These are phyloP conservation scores for Lasioglossum zephyrum DNA, from an alignment of 2,888 invertebrate species.

Conservation along the genomic window DNA sequence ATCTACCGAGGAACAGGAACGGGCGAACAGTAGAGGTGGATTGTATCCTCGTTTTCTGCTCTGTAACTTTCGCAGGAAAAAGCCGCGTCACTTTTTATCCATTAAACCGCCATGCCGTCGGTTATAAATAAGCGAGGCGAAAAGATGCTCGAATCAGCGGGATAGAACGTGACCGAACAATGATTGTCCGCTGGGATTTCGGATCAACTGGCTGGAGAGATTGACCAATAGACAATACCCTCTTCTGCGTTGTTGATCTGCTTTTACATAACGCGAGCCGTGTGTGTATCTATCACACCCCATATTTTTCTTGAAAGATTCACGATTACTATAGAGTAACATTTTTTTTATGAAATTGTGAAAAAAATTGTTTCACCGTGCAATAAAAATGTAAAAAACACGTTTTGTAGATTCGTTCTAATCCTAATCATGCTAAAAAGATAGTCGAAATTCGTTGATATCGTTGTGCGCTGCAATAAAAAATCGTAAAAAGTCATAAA, in stretches of 20 bases:
- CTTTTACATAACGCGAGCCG: constrained; percentile 27
- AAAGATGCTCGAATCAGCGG: constrained; percentile 72
- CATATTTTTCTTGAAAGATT: constrained; percentile 32
- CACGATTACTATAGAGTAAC: neutral
- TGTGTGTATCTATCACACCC: neutral
- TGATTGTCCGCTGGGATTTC: constrained; percentile 71
- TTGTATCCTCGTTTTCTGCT: neutral
- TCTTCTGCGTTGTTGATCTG: constrained; percentile 18
- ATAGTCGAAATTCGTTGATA: too few species aligned
- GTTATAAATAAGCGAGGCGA: constrained; percentile 55
- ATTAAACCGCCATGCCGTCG: constrained; percentile 23
- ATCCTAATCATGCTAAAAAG: too few species aligned
- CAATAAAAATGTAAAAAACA: too few species aligned
- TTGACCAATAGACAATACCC: constrained; percentile 50
- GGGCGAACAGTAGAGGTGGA: neutral
- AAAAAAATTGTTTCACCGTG: too few species aligned
- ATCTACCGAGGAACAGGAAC: neutral
- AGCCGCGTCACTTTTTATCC: constrained; percentile 35
- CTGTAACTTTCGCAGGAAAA: neutral
- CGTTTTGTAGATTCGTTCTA: too few species aligned
- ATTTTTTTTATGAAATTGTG: too few species aligned
- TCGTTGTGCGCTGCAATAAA: too few species aligned
- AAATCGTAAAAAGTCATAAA: too few species aligned
- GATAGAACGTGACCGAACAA: constrained; percentile 79
- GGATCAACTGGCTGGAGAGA: constrained; percentile 54